Evolutionary conservation across 30 jellyfish, hydroid and myxozoan genomes (phyloP), one percentile per base, ranked within the genome.

Genomic region (Turritopsis dohrnii): DNA sequence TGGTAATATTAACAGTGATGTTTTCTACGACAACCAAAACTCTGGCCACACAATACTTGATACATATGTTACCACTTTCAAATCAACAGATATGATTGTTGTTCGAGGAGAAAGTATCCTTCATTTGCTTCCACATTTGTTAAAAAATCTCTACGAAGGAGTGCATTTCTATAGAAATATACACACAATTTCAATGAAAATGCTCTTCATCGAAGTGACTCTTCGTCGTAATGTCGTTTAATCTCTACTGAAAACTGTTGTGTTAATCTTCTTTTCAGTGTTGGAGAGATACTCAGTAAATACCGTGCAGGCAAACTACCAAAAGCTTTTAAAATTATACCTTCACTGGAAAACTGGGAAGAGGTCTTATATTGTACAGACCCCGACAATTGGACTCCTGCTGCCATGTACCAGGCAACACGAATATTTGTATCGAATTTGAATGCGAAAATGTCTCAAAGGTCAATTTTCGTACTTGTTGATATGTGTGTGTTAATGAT

Each of bases 301-400:
- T 94, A 94, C 79, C 84, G 99, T 18, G 86, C 99, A 0, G 99
- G 99, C 53, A 87, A 89, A 52, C 65, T 94, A 0, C 99, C 99
- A 26, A 94, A 94, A 69, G 97, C 99, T 1, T 89, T 94, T 87
- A 94, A 94, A 86, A 80, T 94, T 23, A 90, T 94, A 21, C 99
- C 99, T 9, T 76, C 96, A n/a, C 87, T 94, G 20, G 76, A 86
- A 20, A 86, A 86, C 66, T 94, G 97, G 97, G 97, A 88, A 69
- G 99, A 94, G 23, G 74, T 94, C 21, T 65, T 94, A 71, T 86
- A 85, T 65, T 76, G 95, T 21, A 94, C 96, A 13, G 93, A 89
- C 16, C 99, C 99, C 9, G 97, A 94, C 81, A 83, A 65, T 72
- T 94, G 99, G 99, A 89, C 97, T 5, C 97, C 99, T 23, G 97